Conservation (phyloP, 2,113 vertebrate genomes). For the Ophthalmolycus amberensis region DNA sequence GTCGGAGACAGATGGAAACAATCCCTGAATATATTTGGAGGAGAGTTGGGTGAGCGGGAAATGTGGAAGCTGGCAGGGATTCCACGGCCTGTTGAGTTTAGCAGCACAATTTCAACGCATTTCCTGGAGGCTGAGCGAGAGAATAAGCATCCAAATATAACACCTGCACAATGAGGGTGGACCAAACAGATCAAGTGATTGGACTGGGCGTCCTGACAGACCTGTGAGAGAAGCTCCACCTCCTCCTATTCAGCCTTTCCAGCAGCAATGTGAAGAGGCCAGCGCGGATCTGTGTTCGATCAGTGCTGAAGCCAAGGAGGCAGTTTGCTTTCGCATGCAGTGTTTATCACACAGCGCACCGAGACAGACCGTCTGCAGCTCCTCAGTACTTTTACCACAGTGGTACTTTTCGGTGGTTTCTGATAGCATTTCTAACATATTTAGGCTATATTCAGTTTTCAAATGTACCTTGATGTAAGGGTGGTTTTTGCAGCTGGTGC, state of each 20-base stretch:
- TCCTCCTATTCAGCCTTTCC: conserved; percentile 65
- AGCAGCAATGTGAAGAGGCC: conserved; percentile 56
- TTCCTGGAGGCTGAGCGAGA: conserved; percentile 40
- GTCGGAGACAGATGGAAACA: conserved; percentile 71
- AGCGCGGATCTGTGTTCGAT: conserved; percentile 66
- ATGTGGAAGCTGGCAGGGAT: conserved; percentile 49
- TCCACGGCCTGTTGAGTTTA: conserved; percentile 20
- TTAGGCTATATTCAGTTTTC: neutral
- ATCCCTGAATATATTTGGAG: conserved; percentile 55
- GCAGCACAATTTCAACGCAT: conserved; percentile 35
- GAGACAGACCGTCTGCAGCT: conserved; percentile 40
- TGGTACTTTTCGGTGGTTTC: neutral
- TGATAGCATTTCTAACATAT: neutral
- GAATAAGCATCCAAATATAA: conserved; percentile 72
- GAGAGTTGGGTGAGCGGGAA: conserved; percentile 39
- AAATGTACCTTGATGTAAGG: conserved; percentile 94
- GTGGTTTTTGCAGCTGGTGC: conserved; percentile 94
- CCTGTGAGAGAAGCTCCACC: conserved; percentile 37
- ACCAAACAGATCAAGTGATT: conserved; percentile 73
- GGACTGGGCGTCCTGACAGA: conserved; percentile 56
- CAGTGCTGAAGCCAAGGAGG: conserved; percentile 45
- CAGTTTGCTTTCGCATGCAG: conserved; percentile 45
- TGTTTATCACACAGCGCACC: conserved; percentile 58
- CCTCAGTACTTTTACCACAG: conserved; percentile 7
- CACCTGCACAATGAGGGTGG: conserved; percentile 73